Evolutionary conservation across 1,140 invertebrate species (phyloP).

Genomic region (Sweltsa coloradensis): DNA sequence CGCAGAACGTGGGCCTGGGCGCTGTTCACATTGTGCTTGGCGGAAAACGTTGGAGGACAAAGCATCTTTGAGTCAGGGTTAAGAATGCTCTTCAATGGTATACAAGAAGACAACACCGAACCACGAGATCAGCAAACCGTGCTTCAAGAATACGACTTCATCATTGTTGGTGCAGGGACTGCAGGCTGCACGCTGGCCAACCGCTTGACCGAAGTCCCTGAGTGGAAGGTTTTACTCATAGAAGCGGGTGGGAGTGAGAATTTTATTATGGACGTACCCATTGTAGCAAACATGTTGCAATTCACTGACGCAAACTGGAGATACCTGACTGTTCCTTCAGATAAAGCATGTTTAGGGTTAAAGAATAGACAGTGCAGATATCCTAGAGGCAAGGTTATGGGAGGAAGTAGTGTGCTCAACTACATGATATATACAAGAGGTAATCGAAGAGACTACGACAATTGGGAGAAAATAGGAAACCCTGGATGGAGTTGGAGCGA

Average conservation of each 20-base stretch:
- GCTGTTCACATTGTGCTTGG: too few relatives aligned
- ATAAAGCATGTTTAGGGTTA: constrained; percentile 65
- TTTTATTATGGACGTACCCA: constrained; percentile 52
- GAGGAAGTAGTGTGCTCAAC: constrained; percentile 42
- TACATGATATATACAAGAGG: constrained; percentile 48
- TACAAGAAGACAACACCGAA: background rate
- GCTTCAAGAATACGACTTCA: constrained; percentile 17
- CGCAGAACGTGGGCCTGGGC: too few relatives aligned
- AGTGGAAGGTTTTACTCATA: constrained; percentile 7
- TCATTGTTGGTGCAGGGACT: constrained; percentile 35
- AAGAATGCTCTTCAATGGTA: background rate
- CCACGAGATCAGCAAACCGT: background rate
- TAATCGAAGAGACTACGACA: too few relatives aligned
- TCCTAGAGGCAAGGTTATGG: constrained; percentile 40
- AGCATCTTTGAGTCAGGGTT: too few relatives aligned
- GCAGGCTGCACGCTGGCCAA: constrained; percentile 37
- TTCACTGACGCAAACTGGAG: constrained; percentile 50
- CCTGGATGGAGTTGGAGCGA: too few relatives aligned
- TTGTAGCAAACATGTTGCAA: constrained; percentile 48
- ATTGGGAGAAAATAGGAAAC: too few relatives aligned
- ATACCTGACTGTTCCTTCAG: constrained; percentile 57
- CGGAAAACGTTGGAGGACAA: too few relatives aligned
- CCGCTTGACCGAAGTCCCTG: constrained; percentile 17
- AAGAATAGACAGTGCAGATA: constrained; percentile 61
- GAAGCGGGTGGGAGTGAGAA: constrained; percentile 27